Base-by-base conservation (phyloP, 1,140 invertebrate species). In the Forficula auricularia region DNA sequence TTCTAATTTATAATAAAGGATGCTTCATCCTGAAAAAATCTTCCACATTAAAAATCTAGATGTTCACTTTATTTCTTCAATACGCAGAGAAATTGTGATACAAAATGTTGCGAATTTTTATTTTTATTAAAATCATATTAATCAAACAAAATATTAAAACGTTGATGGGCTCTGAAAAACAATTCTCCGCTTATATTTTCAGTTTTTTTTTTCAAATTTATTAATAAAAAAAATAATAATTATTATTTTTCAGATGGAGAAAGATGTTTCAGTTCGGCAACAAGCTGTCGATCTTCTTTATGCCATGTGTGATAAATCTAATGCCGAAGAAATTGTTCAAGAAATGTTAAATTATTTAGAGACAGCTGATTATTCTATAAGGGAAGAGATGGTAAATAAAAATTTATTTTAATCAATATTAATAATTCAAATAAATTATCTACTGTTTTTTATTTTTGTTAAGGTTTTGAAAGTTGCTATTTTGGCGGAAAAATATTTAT, bases 311-410 rank as follows among this genome's bases (percentile, higher is more conserved):
- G 96, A 99, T 63, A 86, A 95, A 54, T 90, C 86, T 42, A 99
- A 99, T 67, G 90, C 95, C 10, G 94, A 97, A 64, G 92, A 98
- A 67, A 99, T 99, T 61, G 96, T 99, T 2, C 88, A 94, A 60
- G 95, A 99, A 66, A 99, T 99, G 96, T 68, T 99, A 31, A 86
- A 91, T 55, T 99, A 99, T 62, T 66, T 99, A 44, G 95, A 99
- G 70, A 95, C 92, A 12, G 95, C 96, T 20, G 96, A 99, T 67
- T 99, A 99, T 65, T 98, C 95, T 14, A 99, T 99, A 54, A 73
- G 95, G 52, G 96, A 99, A 67, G 96, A 99, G 69, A 98, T 99
- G 95, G 96, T 80, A 51, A 53, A 59, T 19, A 42, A 42, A 34
- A 37, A 9, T 37, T 22, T 45, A 42, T 18, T 30, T 27, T 27